Evolutionary conservation across 2,113 vertebrate genomes (phyloP), one percentile per base, ranked within the genome.

Genomic region (Archocentrus centrarchus): DNA sequence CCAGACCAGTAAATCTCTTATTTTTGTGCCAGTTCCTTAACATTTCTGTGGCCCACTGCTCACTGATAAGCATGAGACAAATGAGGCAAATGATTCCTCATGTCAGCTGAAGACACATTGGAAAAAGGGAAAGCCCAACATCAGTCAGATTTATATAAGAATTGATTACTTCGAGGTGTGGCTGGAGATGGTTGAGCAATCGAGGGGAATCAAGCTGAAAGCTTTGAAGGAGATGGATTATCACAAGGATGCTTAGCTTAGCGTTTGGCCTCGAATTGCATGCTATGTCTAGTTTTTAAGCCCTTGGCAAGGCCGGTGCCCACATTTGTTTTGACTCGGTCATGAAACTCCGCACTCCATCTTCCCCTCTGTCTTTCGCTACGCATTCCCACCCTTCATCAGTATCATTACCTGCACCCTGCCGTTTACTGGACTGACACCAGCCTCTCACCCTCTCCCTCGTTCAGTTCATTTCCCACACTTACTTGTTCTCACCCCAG

Each of bases 321-420:
- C 88, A 91, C 87, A 91, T 92, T 92, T 95, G 89, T 93, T 94
- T 92, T 88, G 88, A 91, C 81, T 88, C 47, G 60, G 44, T 82
- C 86, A 80, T 87, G 91, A 92, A 92, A 91, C 84, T 63, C 81
- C 89, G 86, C 83, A 78, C 89, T 82, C 73, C 77, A 89, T 84
- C 80, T 70, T 66, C 68, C 32, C 63, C 24, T 66, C 59, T 7
- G 53, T 84, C 77, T 92, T 76, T 83, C 32, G 78, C 55, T 18
- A 14, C 73, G 75, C 88, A 89, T 88, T 93, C 85, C 86, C 47
- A 61, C 59, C 75, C 73, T 37, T 82, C 63, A 11, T 85, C 80
- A 77, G 62, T 82, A 84, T 92, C 84, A 83, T 82, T 89, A 89
- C 70, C 87, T 90, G 82, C 85, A 75, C 76, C 60, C 85, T 39